A percentile compares a stretch with the other conserved stretches of the same genome.
These are phyloP conservation scores for Scaptomyza flava DNA, from an alignment of 2,888 invertebrate species.

Conservation along the genomic window DNA sequence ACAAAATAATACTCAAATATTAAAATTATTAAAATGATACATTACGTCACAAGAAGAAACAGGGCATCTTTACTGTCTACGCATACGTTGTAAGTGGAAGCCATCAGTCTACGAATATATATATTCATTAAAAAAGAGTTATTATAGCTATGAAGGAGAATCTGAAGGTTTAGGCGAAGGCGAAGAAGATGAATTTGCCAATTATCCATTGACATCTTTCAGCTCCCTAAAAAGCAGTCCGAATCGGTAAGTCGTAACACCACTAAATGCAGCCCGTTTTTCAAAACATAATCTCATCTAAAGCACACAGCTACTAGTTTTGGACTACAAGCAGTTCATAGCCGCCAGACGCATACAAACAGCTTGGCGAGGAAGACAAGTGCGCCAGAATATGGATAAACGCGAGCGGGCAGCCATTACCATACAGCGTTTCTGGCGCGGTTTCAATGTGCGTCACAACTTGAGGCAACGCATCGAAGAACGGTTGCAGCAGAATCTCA, in stretches of 20 bases:
- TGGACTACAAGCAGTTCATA: slow-evolving; percentile 70
- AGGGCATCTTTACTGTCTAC: not conserved
- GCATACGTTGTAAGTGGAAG: not conserved
- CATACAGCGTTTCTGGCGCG: slow-evolving; percentile 81
- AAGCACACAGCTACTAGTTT: slow-evolving; percentile 55
- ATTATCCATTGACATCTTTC: not conserved
- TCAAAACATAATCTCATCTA: not conserved
- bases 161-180: not conserved
- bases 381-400: slow-evolving; percentile 20
- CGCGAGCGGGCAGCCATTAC: slow-evolving; percentile 31
- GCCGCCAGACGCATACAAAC: slow-evolving; percentile 78
- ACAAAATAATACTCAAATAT: not conserved
- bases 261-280: not conserved
- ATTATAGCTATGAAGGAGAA: slow-evolving; percentile 4
- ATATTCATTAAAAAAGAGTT: not conserved
- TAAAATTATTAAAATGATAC: not conserved
- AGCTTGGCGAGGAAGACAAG: slow-evolving; percentile 54
- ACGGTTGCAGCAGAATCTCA: slow-evolving; percentile 48
- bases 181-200: not conserved
- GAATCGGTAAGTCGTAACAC: slow-evolving; percentile 7
- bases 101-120: not conserved
- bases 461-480: slow-evolving; percentile 44
- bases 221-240: not conserved
- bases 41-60: not conserved
- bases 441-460: slow-evolving; percentile 53